Base-by-base conservation (phyloP, 2,113 vertebrate species). In the Callocephalon fimbriatum region DNA sequence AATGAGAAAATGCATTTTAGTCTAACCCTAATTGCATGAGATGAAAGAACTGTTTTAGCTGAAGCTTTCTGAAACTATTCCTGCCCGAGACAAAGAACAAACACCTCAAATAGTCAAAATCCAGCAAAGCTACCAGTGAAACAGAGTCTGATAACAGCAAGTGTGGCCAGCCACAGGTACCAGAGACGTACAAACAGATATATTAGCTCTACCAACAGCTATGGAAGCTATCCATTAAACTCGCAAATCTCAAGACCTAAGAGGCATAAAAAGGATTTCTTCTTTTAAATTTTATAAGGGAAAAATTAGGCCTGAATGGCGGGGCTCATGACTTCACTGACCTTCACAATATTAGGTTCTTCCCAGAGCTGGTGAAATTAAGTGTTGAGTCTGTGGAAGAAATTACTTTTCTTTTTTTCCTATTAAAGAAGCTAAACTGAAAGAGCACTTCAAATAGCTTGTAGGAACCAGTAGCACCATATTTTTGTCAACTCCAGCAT, bases 21-120 rank as follows among this genome's bases (percentile, higher is more conserved):
- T 54, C 90, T 82, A 70, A 44, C 50, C 51, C 40, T 96, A 90
- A 95, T 96, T 88, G 88, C 59, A 26, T 0, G 59, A 94, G 93
- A 96, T 93, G 62, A 96, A 94, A 96, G 85, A 97, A 90, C 53
- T 54, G 27, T 20, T 96, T 86, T 82, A 92, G 85, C 27, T 1
- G 3, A 71, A 90, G 80, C 59, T 90, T 94, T 77, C 25, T 32
- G 40, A 38, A 94, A 96, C 29, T 76, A 4, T 25, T 94, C 53
- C 53, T 76, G 58, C 78, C 62, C 0, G 2, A 93, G 63, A 87
- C 47, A 95, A 93, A 59, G 66, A 78, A 73, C 70, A 85, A 87
- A 82, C 40, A 66, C 32, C 54, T 83, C 27, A 73, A 92, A 92
- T 15, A 38, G 75, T 74, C 45, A 63, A 83, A 91, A 80, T 70